phyloP scores from a whole-genome alignment of 2,113 vertebrate genomes.

The Gopherus flavomarginatus region DNA sequence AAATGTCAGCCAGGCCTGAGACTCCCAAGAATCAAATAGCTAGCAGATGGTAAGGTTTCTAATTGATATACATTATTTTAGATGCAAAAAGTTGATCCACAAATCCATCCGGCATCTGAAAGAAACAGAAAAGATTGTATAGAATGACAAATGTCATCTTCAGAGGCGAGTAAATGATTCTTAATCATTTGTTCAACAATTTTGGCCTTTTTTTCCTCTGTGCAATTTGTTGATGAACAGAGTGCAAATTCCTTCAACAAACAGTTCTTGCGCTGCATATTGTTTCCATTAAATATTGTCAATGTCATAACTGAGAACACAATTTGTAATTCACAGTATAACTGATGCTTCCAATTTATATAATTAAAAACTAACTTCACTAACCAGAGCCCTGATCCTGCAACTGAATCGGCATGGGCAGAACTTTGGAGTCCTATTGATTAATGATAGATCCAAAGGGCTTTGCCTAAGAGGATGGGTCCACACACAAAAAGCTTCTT shows the following conservation, averaged over 20 bases:
- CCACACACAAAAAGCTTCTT: background rate
- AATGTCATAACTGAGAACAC: background rate
- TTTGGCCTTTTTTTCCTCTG: background rate
- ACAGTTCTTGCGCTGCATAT: background rate
- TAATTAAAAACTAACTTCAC: background rate
- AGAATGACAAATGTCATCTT: constrained; percentile 92
- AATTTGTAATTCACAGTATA: background rate
- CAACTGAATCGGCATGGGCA: background rate
- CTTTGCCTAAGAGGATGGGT: background rate
- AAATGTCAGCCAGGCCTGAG: constrained; percentile 38
- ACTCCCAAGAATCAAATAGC: constrained; percentile 57
- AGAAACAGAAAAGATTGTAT: constrained; percentile 90
- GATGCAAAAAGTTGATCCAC: constrained; percentile 90
- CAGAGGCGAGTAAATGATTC: background rate
- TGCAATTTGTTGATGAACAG: background rate
- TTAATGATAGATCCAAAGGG: background rate
- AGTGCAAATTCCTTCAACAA: background rate
- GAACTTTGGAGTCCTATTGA: background rate
- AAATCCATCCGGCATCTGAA: constrained; percentile 92
- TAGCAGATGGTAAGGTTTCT: constrained; percentile 65
- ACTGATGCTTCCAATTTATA: background rate
- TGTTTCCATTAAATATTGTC: background rate
- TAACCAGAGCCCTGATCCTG: background rate
- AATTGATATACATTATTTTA: constrained; percentile 61
- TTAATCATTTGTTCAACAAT: background rate